Conservation (phyloP, 2,797 vertebrate genomes). For the Triplophysa bombifrons region DNA sequence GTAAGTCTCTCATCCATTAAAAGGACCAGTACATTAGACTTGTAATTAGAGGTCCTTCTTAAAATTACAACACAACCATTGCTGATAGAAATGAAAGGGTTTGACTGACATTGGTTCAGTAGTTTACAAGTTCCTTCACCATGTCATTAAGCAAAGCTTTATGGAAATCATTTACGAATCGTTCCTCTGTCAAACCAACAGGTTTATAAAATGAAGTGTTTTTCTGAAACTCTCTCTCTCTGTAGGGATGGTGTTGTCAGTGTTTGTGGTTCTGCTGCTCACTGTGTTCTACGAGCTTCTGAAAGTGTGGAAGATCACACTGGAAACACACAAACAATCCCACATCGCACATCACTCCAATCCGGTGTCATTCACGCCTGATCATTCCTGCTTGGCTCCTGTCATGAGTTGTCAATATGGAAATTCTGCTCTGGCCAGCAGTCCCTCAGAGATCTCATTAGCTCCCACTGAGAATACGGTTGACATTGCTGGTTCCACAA, state of each 20-base stretch:
- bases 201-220: not conserved
- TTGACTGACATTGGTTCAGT: not conserved
- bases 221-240: conserved; percentile 8
- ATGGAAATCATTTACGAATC: not conserved
- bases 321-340: conserved; percentile 63
- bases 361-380: not conserved
- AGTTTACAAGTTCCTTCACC: not conserved
- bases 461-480: conserved; percentile 36
- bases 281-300: conserved; percentile 86
- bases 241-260: conserved; percentile 87
- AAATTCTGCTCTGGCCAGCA: conserved; percentile 50
- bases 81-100: not conserved
- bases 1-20: not conserved
- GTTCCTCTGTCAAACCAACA: not conserved
- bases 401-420: conserved; percentile 45
- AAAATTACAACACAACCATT: not conserved
- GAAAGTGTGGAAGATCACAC: conserved; percentile 84
- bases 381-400: conserved; percentile 8
- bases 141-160: conserved; percentile 1
- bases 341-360: conserved; percentile 21
- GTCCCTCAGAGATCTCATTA: conserved; percentile 68
- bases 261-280: conserved; percentile 85
- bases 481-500: conserved; percentile 16
- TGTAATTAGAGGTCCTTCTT: not conserved
- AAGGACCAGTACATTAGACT: not conserved